Percentiles rank a stretch among this genome's conserved stretches.
Evolutionary conservation across 2,888 invertebrate genomes (phyloP).

Genomic region (Harpalus rufipes): DNA sequence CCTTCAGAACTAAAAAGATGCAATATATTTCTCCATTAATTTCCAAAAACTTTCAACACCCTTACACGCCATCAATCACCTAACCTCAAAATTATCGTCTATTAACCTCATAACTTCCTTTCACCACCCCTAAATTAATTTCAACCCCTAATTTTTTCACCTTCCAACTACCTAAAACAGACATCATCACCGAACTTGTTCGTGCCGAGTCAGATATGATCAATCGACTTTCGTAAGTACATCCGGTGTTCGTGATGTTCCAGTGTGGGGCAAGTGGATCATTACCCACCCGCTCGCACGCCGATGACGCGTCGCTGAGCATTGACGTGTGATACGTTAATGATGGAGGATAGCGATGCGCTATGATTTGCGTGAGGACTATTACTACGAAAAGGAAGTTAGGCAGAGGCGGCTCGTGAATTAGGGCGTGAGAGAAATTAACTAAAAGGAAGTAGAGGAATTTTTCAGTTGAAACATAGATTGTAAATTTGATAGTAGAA

Average conservation of each 20-base stretch:
- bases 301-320: slow-evolving; percentile 32
- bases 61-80: neutral
- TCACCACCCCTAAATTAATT: neutral
- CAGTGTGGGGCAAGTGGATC: slow-evolving; percentile 10
- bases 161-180: slow-evolving; percentile 39
- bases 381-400: slow-evolving; percentile 23
- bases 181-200: slow-evolving; percentile 44
- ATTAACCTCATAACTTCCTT: neutral
- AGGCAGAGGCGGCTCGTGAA: slow-evolving; percentile 41
- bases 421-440: neutral
- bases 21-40: neutral
- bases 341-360: slow-evolving; percentile 51
- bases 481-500: no score
- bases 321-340: slow-evolving; percentile 59
- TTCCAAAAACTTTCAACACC: neutral
- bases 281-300: slow-evolving; percentile 16
- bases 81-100: neutral
- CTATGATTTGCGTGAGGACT: slow-evolving; percentile 62
- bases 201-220: slow-evolving; percentile 59
- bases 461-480: neutral
- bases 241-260: slow-evolving; percentile 53
- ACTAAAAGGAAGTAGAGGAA: neutral
- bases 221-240: slow-evolving; percentile 59
- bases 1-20: no score
- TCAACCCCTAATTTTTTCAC: neutral